Conservation (phyloP, 2,113 vertebrate genomes). For the Gobiocypris rarus region DNA sequence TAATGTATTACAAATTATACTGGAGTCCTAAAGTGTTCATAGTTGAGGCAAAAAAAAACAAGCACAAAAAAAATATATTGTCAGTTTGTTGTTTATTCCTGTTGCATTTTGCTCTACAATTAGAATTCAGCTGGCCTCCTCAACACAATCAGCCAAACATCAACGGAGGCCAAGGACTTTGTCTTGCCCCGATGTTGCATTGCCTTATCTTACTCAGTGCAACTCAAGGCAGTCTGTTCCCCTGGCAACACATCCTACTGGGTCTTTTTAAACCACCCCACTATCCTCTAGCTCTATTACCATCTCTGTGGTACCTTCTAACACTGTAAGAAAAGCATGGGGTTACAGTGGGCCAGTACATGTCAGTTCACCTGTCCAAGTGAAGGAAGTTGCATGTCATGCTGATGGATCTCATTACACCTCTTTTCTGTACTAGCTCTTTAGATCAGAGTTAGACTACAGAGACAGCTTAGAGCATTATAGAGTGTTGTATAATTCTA, state of each 20-base stretch:
- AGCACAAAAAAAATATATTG: background rate
- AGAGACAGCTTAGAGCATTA: background rate
- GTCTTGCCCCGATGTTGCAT: slow-evolving; percentile 39
- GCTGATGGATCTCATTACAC: background rate
- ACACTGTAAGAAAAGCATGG: background rate
- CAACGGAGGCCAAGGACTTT: slow-evolving; percentile 53
- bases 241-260: slow-evolving; percentile 38
- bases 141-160: slow-evolving; percentile 55
- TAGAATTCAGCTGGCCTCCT: slow-evolving; percentile 47
- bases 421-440: background rate
- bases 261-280: slow-evolving; percentile 22
- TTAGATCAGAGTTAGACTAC: background rate
- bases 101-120: slow-evolving; percentile 24
- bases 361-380: background rate
- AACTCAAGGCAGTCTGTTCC: slow-evolving; percentile 44
- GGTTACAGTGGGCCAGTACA: background rate
- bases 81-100: slow-evolving; percentile 31
- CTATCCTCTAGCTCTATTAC: slow-evolving; percentile 9
- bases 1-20: background rate
- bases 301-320: slow-evolving; percentile 9
- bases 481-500: background rate
- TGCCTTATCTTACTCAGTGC: slow-evolving; percentile 49
- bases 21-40: background rate
- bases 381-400: background rate
- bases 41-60: background rate